Evolutionary conservation across 2,888 invertebrate genomes (phyloP).

Genomic region (Brachynemurus nebulosus): DNA sequence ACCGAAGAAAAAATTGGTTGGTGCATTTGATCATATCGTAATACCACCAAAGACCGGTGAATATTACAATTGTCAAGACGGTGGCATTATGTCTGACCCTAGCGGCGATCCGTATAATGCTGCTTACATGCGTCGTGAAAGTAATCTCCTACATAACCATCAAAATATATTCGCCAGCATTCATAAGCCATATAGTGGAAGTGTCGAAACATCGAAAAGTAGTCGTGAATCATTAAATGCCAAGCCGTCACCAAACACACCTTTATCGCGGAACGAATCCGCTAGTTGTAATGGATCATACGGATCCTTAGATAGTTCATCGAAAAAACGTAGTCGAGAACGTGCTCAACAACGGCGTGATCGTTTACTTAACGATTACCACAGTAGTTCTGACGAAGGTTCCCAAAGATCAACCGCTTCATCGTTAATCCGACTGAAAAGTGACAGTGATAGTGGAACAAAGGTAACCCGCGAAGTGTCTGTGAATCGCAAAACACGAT

Average conservation of each 20-base stretch:
- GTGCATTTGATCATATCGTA: constrained; percentile 54
- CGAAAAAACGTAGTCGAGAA: constrained; percentile 41
- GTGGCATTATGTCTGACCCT: constrained; percentile 44
- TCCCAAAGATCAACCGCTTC: constrained; percentile 52
- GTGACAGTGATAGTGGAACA: constrained; percentile 49
- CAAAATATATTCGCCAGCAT: constrained; percentile 21
- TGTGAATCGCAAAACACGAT: constrained; percentile 48
- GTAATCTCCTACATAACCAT: neutral
- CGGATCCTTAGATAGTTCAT: constrained; percentile 36
- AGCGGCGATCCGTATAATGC: constrained; percentile 33
- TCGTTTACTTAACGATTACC: constrained; percentile 35
- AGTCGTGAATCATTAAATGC: constrained; percentile 18
- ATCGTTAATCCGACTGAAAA: constrained; percentile 50
- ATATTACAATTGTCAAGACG: no score
- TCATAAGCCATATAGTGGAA: constrained; percentile 14
- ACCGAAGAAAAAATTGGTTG: constrained; percentile 36
- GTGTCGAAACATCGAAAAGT: constrained; percentile 25
- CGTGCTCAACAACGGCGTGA: constrained; percentile 50
- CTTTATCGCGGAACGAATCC: constrained; percentile 19
- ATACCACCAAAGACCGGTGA: constrained; percentile 25
- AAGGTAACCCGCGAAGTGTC: constrained; percentile 35
- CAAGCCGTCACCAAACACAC: neutral
- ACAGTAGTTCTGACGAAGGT: constrained; percentile 57
- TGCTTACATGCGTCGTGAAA: neutral
- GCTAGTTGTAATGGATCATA: constrained; percentile 31